phyloP scores from a whole-genome alignment of 2,888 invertebrate genomes.

The Polydrusus cervinus region DNA sequence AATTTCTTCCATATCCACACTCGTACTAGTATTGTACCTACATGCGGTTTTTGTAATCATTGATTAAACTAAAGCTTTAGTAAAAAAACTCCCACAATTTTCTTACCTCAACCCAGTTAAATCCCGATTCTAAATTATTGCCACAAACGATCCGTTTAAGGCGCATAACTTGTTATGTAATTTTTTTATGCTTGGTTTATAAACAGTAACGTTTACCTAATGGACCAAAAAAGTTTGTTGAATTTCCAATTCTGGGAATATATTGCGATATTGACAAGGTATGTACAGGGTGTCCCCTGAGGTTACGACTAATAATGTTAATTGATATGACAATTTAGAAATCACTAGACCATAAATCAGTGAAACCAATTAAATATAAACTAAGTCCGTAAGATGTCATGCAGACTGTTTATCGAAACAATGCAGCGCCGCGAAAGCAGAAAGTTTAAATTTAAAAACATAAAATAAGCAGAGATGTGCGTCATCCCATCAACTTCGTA shows the following conservation, averaged over 20 bases:
- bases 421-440: too few relatives aligned
- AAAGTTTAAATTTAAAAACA: too few relatives aligned
- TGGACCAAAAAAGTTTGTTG: conserved; percentile 28
- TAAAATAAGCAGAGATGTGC: too few relatives aligned
- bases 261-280: conserved; percentile 27
- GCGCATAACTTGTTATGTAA: conserved; percentile 11
- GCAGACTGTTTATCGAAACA: background rate
- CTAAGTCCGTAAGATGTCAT: background rate
- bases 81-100: background rate
- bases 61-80: background rate
- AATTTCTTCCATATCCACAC: too few relatives aligned
- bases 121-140: background rate
- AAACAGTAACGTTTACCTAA: conserved; percentile 21
- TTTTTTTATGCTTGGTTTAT: conserved; percentile 24
- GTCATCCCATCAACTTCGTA: too few relatives aligned
- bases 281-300: conserved; percentile 7
- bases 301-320: too few relatives aligned
- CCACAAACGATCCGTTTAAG: background rate
- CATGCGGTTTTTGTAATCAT: too few relatives aligned
- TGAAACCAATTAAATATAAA: background rate
- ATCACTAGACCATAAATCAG: too few relatives aligned
- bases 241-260: conserved; percentile 45
- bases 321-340: too few relatives aligned
- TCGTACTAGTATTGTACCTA: too few relatives aligned
- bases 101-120: background rate